phyloP scores from a whole-genome alignment of 2,888 invertebrate genomes.

The Craniophora ligustri region DNA sequence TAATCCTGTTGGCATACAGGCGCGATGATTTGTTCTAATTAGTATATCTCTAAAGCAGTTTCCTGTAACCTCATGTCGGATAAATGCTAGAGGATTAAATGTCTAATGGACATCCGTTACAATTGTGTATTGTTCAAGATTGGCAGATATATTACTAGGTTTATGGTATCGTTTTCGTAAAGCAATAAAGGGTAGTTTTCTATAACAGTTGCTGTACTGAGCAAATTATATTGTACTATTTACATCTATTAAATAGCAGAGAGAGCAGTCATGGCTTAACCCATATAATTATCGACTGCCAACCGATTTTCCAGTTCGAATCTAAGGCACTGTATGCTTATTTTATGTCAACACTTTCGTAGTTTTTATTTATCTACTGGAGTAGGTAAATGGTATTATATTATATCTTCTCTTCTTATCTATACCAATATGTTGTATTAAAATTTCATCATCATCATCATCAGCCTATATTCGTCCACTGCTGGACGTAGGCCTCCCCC shows the following conservation, averaged over 20 bases:
- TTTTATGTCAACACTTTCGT: no score
- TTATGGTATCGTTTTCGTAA: constrained; percentile 36
- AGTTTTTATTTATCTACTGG: no score
- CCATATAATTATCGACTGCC: no score
- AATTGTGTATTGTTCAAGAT: constrained; percentile 31
- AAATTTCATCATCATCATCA: no score
- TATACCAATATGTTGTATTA: no score
- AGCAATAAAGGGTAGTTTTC: constrained; percentile 25
- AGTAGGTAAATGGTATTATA: no score
- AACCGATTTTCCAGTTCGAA: no score
- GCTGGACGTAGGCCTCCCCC: no score
- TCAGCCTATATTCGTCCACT: no score
- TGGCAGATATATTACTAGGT: constrained; percentile 24
- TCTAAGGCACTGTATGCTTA: no score
- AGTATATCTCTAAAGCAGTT: constrained; percentile 24
- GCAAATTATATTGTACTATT: neutral
- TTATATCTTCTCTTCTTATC: no score
- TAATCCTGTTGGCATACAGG: neutral
- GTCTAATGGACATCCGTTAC: constrained; percentile 24
- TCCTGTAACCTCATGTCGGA: constrained; percentile 26
- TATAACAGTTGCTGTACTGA: constrained; percentile 1
- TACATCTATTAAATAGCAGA: neutral
- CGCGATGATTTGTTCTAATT: neutral
- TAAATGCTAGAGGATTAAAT: constrained; percentile 19
- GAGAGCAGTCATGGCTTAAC: no score